Conservation (phyloP, 2,113 vertebrate species). For the Hippoglossus stenolepis region DNA sequence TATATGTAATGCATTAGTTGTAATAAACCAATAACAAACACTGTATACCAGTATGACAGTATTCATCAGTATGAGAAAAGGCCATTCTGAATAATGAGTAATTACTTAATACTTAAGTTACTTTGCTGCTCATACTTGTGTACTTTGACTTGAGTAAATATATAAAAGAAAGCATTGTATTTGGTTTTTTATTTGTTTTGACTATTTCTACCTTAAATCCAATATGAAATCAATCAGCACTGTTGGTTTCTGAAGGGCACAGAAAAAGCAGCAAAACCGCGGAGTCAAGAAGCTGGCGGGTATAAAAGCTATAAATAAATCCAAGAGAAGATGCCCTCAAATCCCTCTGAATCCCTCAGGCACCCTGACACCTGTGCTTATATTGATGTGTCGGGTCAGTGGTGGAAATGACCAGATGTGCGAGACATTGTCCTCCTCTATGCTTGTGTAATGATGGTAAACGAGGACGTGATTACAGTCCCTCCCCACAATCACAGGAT, state of each 20-base stretch:
- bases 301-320: constrained; percentile 54
- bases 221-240: not conserved
- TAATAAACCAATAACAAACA: no score
- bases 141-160: no score
- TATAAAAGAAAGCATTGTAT: no score
- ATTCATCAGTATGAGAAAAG: no score
- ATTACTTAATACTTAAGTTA: no score
- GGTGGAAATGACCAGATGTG: constrained; percentile 72
- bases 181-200: not conserved
- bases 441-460: constrained; percentile 67
- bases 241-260: constrained; percentile 36
- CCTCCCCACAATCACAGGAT: constrained; percentile 68
- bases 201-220: not conserved
- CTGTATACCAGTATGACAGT: no score
- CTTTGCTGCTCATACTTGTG: no score
- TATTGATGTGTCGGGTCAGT: constrained; percentile 56
- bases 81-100: no score
- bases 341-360: constrained; percentile 48
- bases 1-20: no score
- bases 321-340: constrained; percentile 54
- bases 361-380: constrained; percentile 59
- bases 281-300: not conserved
- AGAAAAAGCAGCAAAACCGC: not conserved
- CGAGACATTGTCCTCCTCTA: constrained; percentile 60
- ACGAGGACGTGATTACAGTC: constrained; percentile 66